phyloP scores from a whole-genome alignment of 2,888 invertebrate genomes.

The Microctonus hyperodae region DNA sequence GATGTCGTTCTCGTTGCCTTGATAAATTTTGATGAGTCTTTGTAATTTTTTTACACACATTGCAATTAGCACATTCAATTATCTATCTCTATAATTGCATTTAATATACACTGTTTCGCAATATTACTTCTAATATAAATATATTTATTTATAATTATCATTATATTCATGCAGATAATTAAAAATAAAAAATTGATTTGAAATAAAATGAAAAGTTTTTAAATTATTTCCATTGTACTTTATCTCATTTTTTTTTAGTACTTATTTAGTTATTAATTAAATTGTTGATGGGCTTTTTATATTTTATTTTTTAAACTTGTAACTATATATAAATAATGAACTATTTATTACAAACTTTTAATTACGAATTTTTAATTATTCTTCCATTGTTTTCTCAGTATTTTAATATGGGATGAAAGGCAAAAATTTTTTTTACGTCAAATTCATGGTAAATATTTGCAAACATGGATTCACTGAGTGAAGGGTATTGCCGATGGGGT shows the following conservation, averaged over 20 bases:
- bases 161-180: background rate
- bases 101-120: slow-evolving; percentile 4
- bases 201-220: background rate
- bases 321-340: no score
- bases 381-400: background rate
- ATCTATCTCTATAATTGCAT: background rate
- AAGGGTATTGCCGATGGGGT: background rate
- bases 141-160: no score
- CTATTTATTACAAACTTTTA: no score
- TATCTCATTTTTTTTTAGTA: background rate
- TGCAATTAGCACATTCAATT: slow-evolving; percentile 15
- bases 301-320: no score
- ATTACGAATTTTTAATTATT: background rate
- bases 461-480: background rate
- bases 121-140: no score
- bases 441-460: background rate
- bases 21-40: slow-evolving; percentile 2
- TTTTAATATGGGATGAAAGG: background rate
- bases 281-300: no score
- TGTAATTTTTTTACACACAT: slow-evolving; percentile 9
- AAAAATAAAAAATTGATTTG: background rate
- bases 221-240: background rate
- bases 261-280: background rate
- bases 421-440: background rate
- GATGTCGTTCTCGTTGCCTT: slow-evolving; percentile 6